Percentiles rank a stretch among this genome's conserved stretches.
Evolutionary conservation across 2,113 vertebrate species (phyloP).

Genomic region (Ameiurus melas): DNA sequence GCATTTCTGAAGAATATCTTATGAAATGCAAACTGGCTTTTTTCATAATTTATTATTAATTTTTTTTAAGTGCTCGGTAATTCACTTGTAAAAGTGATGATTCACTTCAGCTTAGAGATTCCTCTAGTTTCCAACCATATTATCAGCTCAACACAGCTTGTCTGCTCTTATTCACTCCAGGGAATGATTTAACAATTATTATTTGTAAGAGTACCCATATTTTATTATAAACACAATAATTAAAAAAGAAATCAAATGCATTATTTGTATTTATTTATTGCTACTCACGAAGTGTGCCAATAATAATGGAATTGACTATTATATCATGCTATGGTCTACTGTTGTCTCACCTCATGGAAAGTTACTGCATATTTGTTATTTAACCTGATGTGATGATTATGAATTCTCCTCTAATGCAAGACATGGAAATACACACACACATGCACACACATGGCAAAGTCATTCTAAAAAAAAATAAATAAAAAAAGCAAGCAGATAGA

Average conservation of each 20-base stretch:
- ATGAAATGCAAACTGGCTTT: neutral
- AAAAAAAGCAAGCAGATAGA: conserved; percentile 7
- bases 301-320: neutral
- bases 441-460: neutral
- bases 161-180: neutral
- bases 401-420: conserved; percentile 69
- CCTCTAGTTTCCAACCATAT: neutral
- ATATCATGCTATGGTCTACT: neutral
- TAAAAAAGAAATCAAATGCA: neutral
- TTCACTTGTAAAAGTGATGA: neutral
- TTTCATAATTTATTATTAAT: neutral
- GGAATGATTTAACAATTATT: neutral
- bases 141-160: neutral
- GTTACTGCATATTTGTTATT: conserved; percentile 71
- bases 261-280: neutral
- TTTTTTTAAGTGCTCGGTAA: neutral
- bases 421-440: conserved; percentile 13
- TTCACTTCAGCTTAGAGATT: neutral
- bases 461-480: neutral
- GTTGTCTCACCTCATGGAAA: conserved; percentile 75
- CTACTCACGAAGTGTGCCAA: neutral
- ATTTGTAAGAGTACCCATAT: neutral
- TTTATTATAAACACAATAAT: neutral
- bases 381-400: conserved; percentile 68
- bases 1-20: neutral